A percentile compares a stretch with the other conserved stretches of the same genome.
Conservation (phyloP, 2,888 invertebrate species). For the Drosophila koepferae region DNA sequence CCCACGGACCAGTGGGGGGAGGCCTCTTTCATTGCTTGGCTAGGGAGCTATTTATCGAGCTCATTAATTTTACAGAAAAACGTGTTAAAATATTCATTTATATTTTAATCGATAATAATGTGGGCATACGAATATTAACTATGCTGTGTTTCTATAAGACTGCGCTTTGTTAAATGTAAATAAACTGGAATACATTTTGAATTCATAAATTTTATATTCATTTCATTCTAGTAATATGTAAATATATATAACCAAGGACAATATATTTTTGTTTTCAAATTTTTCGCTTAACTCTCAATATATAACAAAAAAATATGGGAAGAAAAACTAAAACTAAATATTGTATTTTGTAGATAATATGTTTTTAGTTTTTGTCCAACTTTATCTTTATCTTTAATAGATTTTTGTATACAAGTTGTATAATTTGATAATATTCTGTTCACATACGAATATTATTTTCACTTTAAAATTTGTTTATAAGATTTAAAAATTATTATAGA, state of each 20-base stretch:
- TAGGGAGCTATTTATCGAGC: slow-evolving; percentile 49
- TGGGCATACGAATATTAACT: slow-evolving; percentile 3
- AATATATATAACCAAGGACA: not conserved
- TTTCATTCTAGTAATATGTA: not conserved
- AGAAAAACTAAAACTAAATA: too few species aligned
- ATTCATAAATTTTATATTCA: not conserved
- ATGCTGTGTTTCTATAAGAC: not conserved
- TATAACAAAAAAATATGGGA: too few species aligned
- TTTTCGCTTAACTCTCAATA: too few species aligned
- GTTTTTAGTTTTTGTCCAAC: too few species aligned
- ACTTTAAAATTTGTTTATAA: too few species aligned
- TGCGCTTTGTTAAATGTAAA: not conserved
- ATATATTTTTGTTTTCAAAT: too few species aligned
- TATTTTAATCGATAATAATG: slow-evolving; percentile 71
- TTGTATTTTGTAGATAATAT: too few species aligned
- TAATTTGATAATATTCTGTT: too few species aligned
- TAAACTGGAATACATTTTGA: not conserved
- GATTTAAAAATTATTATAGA: too few species aligned
- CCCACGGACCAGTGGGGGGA: slow-evolving; percentile 27
- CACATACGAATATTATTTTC: too few species aligned
- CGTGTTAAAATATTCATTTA: slow-evolving; percentile 83
- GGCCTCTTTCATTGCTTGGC: slow-evolving; percentile 24
- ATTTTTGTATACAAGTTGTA: too few species aligned
- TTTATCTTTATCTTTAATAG: too few species aligned
- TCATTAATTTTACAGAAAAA: slow-evolving; percentile 78